These are phyloP conservation scores for Amphilophus citrinellus DNA, from an alignment of 2,113 vertebrate species.

Conservation along the genomic window DNA sequence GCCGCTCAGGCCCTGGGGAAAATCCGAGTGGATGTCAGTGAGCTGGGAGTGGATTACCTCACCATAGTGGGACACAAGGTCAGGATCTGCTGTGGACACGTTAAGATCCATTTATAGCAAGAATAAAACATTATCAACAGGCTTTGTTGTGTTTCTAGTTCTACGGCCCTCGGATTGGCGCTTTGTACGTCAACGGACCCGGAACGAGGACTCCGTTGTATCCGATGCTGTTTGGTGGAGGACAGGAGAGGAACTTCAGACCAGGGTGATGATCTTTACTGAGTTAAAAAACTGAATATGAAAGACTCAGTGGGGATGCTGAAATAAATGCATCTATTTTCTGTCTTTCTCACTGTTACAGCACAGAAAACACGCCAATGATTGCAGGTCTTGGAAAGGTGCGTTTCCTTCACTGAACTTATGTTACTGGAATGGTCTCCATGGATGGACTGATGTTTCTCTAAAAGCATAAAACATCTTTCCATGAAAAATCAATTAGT, in stretches of 20 bases:
- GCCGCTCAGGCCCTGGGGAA: constrained; percentile 96
- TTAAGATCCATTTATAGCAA: not conserved
- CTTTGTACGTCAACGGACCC: constrained; percentile 84
- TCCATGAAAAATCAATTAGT: too few relatives aligned
- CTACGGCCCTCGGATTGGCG: constrained; percentile 90
- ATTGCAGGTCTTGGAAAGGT: constrained; percentile 97
- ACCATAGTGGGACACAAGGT: constrained; percentile 98
- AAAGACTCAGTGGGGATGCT: not conserved
- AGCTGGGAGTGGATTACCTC: constrained; percentile 92
- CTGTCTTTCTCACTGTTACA: constrained; percentile 68
- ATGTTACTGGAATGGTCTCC: not conserved
- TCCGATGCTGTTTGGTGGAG: constrained; percentile 93
- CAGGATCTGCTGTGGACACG: not conserved
- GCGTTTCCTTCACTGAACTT: not conserved
- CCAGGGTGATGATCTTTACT: constrained; percentile 86
- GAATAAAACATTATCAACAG: not conserved
- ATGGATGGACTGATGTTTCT: not conserved
- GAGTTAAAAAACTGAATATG: not conserved
- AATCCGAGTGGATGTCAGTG: constrained; percentile 84
- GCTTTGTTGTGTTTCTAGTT: constrained; percentile 81
- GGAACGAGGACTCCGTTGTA: constrained; percentile 83
- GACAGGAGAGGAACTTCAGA: constrained; percentile 93
- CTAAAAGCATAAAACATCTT: not conserved
- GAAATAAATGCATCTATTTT: not conserved
- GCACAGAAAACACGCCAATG: constrained; percentile 98